A percentile compares a stretch with the other conserved stretches of the same genome.
phyloP scores from a whole-genome alignment of 2,888 invertebrate genomes.

The Fabriciana adippe region DNA sequence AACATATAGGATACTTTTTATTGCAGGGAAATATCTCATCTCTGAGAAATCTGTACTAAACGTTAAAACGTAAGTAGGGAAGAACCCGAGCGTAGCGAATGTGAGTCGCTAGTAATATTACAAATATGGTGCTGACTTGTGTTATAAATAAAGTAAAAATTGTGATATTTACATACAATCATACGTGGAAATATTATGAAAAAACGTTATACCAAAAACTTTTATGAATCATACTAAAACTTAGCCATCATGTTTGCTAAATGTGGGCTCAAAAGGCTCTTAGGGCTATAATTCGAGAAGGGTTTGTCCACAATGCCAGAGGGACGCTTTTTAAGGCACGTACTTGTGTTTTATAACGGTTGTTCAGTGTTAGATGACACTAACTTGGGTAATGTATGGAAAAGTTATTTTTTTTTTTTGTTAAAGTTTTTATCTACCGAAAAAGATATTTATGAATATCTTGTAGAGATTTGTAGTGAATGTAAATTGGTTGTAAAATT shows the following conservation, averaged over 20 bases:
- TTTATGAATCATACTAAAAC: slow-evolving; percentile 1
- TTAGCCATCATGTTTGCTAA: slow-evolving; percentile 11
- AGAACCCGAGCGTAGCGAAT: no score
- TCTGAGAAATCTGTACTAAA: no score
- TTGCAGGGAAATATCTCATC: no score
- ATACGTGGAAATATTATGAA: no score
- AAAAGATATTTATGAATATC: background rate
- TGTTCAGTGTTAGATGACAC: slow-evolving; percentile 21
- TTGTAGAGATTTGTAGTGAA: background rate
- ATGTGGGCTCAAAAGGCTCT: slow-evolving; percentile 18
- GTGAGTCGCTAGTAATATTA: no score
- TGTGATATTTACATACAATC: no score
- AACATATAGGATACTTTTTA: no score
- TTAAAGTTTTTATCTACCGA: background rate
- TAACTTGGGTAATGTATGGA: slow-evolving; percentile 12
- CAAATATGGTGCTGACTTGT: no score
- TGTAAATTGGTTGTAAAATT: no score
- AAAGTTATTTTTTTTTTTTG: background rate
- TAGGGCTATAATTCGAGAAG: slow-evolving; percentile 18
- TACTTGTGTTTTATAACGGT: slow-evolving; percentile 31
- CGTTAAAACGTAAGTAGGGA: no score
- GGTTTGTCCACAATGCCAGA: slow-evolving; percentile 11
- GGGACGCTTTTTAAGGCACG: slow-evolving; percentile 34
- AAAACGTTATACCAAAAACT: background rate
- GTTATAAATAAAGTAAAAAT: no score